Base-by-base conservation (phyloP, 2,888 invertebrate genomes). In the Hartigia nigra region DNA sequence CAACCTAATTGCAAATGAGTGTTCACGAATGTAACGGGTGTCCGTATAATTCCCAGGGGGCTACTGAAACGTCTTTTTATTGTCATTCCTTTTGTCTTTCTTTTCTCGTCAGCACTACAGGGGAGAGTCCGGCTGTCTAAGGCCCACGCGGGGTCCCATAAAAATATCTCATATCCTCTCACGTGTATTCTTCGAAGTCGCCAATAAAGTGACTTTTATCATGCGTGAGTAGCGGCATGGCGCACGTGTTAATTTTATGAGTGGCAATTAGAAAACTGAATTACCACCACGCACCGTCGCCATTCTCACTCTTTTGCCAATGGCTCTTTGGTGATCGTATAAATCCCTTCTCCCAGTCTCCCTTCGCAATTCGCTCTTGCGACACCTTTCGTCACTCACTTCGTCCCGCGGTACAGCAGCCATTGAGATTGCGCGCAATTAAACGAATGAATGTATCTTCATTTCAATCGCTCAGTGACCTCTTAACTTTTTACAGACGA, bases 251-350 rank as follows among this genome's bases (percentile, higher is more conserved):
- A 86, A 86, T 84, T 90, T 90, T 90, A 90, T 88, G 78, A 76
- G 88, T 89, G 85, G 84, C 86, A 89, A 89, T 91, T 91, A 91
- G 90, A 90, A 90, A 90, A 88, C 88, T 88, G 87, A 88, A 90
- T 90, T 89, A 91, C 88, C 88, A 86, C 83, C 81, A 74, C 31
- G 14, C 72, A 12, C 23, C 77, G 36, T 55, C 55, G 55, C 23
- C 55, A 55, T 55, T 55, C 55, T 55, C 23, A 55, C 55, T 55
- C 9, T 23, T 55, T 23, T 55, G 55, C 55, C 55, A 55, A 55
- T 55, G 23, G 55, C 23, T 55, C 55, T 55, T 55, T 55, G 23
- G 55, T 55, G 23, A 55, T 55, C 55, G 55, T 55, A 23, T 55
- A 55, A 55, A 55, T 23, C 55, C 55, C 55, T 55, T 55, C 23